A percentile compares a stretch with the other conserved stretches of the same genome.
Evolutionary conservation across 2,113 vertebrate species (phyloP).

Genomic region (Syngnathus typhle): DNA sequence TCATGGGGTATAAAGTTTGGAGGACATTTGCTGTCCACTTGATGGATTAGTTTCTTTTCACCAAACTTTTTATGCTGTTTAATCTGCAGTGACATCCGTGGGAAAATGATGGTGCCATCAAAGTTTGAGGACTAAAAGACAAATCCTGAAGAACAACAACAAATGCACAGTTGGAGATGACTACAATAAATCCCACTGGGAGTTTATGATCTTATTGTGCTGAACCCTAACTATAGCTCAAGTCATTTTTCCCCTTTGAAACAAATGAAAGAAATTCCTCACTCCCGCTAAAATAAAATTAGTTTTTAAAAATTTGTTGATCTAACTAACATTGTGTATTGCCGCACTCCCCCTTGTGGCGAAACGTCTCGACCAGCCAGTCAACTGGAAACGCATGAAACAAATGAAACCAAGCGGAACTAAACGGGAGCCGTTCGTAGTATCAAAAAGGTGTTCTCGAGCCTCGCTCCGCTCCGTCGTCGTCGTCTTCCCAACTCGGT

Average conservation of each 20-base stretch:
- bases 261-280: no score
- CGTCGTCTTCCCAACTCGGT: constrained; percentile 58
- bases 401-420: constrained; percentile 22
- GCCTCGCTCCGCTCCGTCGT: constrained; percentile 23
- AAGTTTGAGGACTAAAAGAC: not conserved
- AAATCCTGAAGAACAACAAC: not conserved
- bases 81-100: not conserved
- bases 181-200: not conserved
- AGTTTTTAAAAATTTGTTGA: not conserved
- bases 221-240: no score
- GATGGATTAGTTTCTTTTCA: not conserved
- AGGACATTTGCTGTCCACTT: not conserved
- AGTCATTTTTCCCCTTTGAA: no score
- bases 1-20: not conserved
- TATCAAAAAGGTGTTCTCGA: constrained; percentile 43
- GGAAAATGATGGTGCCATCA: not conserved
- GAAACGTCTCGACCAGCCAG: not conserved
- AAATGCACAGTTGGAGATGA: not conserved
- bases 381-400: constrained; percentile 12
- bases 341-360: constrained; percentile 63
- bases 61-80: not conserved
- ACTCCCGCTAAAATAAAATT: no score
- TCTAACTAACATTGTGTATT: constrained; percentile 5
- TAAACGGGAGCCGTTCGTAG: constrained; percentile 43
- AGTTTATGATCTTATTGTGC: not conserved